A percentile compares a stretch with the other conserved stretches of the same genome.
phyloP scores from a whole-genome alignment of 2,888 invertebrate genomes.

The Thecophora atra region DNA sequence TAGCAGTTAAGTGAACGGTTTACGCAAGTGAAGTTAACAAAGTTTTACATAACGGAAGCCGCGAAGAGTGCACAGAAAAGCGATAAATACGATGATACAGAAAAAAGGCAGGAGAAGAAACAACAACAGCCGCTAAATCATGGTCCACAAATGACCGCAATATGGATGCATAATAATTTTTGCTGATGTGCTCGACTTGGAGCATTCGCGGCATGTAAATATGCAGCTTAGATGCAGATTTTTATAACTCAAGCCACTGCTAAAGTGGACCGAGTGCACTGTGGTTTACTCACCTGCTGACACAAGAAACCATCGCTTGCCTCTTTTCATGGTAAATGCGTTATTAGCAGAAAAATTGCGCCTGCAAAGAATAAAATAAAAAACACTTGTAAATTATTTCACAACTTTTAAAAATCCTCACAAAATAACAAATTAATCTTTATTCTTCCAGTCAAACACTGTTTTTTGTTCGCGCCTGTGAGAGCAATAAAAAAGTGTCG shows the following conservation, averaged over 20 bases:
- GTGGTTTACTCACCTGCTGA: constrained; percentile 66
- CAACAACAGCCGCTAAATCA: constrained; percentile 8
- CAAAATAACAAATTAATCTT: too few species aligned
- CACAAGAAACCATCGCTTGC: constrained; percentile 69
- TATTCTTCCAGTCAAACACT: too few species aligned
- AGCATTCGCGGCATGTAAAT: neutral
- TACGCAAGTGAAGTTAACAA: neutral
- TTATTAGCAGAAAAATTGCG: constrained; percentile 25
- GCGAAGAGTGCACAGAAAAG: neutral
- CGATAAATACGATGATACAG: neutral
- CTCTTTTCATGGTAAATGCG: constrained; percentile 66
- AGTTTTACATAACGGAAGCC: neutral
- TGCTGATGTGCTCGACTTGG: neutral
- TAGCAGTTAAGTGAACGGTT: neutral
- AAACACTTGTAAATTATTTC: constrained; percentile 42
- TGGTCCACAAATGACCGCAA: constrained; percentile 12
- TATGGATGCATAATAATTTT: neutral
- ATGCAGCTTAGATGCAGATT: neutral
- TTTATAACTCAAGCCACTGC: neutral
- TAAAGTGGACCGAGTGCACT: neutral
- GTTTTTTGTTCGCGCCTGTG: too few species aligned
- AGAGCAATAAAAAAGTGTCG: too few species aligned
- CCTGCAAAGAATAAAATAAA: constrained; percentile 32
- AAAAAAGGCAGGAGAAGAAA: neutral
- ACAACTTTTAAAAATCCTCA: too few species aligned